phyloP scores from a whole-genome alignment of 2,113 vertebrate species.

The Phalacrocorax carbo region DNA sequence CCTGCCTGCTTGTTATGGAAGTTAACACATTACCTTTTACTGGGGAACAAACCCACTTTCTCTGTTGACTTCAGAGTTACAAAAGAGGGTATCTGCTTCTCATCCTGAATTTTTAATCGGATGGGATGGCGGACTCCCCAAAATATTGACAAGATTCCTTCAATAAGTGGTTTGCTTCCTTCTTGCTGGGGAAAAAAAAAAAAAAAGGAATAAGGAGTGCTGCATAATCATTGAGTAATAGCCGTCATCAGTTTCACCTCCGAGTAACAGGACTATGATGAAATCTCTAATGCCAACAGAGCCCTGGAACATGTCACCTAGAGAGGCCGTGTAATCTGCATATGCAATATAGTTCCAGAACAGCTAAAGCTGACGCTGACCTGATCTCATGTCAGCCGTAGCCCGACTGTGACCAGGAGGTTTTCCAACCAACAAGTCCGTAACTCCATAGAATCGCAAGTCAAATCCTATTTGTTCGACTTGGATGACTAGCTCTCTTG shows the following conservation, averaged over 20 bases:
- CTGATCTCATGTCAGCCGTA: background rate
- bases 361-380: background rate
- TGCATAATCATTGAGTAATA: background rate
- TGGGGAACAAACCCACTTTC: conserved; percentile 62
- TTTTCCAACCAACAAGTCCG: background rate
- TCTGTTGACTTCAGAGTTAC: conserved; percentile 67
- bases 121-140: conserved; percentile 90
- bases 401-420: background rate
- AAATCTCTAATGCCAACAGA: rapidly evolving
- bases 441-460: no score
- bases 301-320: background rate
- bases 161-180: conserved; percentile 76
- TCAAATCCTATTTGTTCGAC: background rate
- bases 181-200: conserved; percentile 30
- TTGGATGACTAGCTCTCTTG: background rate
- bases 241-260: rapidly evolving
- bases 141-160: conserved; percentile 86
- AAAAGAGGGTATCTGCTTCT: conserved; percentile 78
- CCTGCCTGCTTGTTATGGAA: background rate
- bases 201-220: background rate
- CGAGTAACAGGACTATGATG: background rate
- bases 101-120: conserved; percentile 91
- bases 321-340: background rate
- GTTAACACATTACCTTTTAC: conserved; percentile 74
- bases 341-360: background rate